Evolutionary conservation across 1,140 invertebrate genomes (phyloP), one percentile per base, ranked within the genome.

Genomic region (Nebria ingens): DNA sequence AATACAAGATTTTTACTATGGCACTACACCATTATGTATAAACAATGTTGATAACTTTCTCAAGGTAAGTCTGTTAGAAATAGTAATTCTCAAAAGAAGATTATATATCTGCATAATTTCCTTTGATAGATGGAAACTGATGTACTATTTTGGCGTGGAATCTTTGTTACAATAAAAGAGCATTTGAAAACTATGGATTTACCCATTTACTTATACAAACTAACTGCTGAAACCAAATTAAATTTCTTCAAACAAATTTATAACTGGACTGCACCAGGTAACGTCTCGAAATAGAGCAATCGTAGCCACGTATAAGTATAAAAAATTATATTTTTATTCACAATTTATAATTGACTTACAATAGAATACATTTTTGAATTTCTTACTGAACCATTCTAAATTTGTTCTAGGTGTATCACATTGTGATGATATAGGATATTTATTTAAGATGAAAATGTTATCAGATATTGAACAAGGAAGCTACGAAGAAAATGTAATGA

Each of bases 351-450:
- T n/a, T n/a, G n/a, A n/a, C n/a, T n/a, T n/a, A n/a, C n/a, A n/a
- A n/a, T n/a, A n/a, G n/a, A n/a, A n/a, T n/a, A n/a, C n/a, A n/a
- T n/a, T n/a, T n/a, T n/a, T n/a, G n/a, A n/a, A n/a, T n/a, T n/a
- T n/a, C 25, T 6, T 29, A 29, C 25, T 29, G 25, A 29, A 29
- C 25, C 25, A 29, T 6, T n/a, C n/a, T 29, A 6, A 29, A 29
- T 29, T 6, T 38, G 9, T 73, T 34, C 60, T 69, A 61, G 81
- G 81, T 1, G 77, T 75, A 0, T 74, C 73, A 61, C 82, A 84
- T 61, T 76, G 70, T 0, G 82, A 84, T 59, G 82, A 84, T 58
- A 29, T 83, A 1, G 77, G 75, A 55, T 84, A 82, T 65, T 61
- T 83, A 6, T 84, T 82, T 60, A 69, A 74, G 59, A 75, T 65